A percentile compares a stretch with the other conserved stretches of the same genome.
These are phyloP conservation scores for Cheilosia impressa DNA, from an alignment of 2,888 invertebrate genomes.

Conservation along the genomic window DNA sequence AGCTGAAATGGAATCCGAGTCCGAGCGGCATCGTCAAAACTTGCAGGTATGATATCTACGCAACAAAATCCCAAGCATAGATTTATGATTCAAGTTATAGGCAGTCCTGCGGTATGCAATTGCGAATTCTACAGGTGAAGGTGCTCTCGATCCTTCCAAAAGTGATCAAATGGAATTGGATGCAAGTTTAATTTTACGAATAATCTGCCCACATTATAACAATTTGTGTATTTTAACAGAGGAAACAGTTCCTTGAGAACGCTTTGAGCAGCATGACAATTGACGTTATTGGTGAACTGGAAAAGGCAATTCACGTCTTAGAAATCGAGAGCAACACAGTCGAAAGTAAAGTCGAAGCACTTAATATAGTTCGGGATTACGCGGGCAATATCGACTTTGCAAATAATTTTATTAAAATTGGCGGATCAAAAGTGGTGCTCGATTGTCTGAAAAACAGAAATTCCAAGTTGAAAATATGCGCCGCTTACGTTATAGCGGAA, in stretches of 20 bases:
- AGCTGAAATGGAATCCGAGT: conserved; percentile 2
- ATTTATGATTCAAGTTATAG: conserved; percentile 83
- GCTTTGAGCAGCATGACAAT: conserved; percentile 89
- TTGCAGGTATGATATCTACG: conserved; percentile 12
- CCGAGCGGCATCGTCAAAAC: conserved; percentile 2
- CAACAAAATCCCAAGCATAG: background rate
- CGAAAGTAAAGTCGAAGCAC: conserved; percentile 86
- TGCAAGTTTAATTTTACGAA: background rate
- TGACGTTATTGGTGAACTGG: conserved; percentile 88
- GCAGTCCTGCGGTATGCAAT: conserved; percentile 89
- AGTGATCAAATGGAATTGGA: conserved; percentile 84
- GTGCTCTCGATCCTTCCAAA: conserved; percentile 84
- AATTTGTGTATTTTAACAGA: conserved; percentile 36
- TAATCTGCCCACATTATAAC: background rate
- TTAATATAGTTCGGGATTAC: conserved; percentile 88
- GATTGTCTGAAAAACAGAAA: conserved; percentile 87
- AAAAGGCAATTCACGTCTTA: conserved; percentile 86
- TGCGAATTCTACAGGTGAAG: conserved; percentile 87
- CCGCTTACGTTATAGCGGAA: conserved; percentile 90
- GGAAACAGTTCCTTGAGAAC: conserved; percentile 87
- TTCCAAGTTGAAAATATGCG: conserved; percentile 86
- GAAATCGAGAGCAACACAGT: conserved; percentile 84
- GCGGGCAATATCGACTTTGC: conserved; percentile 92
- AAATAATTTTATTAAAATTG: conserved; percentile 93
- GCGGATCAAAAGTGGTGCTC: conserved; percentile 90